Evolutionary conservation across 2,797 vertebrate species (phyloP).

Genomic region (Antennarius maculatus): DNA sequence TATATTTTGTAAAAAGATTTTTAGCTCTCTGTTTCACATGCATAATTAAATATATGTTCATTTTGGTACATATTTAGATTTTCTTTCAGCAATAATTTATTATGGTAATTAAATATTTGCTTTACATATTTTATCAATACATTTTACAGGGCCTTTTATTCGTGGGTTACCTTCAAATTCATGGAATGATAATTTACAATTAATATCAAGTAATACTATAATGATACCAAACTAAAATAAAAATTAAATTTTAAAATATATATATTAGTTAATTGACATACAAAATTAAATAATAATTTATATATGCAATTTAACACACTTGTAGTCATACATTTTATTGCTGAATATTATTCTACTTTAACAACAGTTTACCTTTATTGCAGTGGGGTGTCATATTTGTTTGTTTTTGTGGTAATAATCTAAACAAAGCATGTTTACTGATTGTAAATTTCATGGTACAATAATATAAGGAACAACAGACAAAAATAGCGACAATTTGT

Average conservation of each 20-base stretch:
- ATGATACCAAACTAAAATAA: neutral
- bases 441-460: conserved; percentile 28
- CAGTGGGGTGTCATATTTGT: neutral
- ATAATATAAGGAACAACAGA: conserved; percentile 19
- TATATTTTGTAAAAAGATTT: neutral
- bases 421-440: conserved; percentile 22
- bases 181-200: neutral
- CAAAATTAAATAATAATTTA: conserved; percentile 3
- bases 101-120: neutral
- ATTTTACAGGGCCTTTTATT: neutral
- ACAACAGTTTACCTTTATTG: neutral
- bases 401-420: conserved; percentile 22
- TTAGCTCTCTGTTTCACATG: neutral
- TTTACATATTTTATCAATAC: neutral
- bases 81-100: conserved; percentile 2
- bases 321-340: too few species aligned
- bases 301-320: neutral
- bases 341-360: neutral
- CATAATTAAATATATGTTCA: neutral
- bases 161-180: neutral
- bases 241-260: neutral
- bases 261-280: neutral
- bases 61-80: neutral
- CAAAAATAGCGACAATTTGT: conserved; percentile 37
- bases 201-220: neutral